Conservation (phyloP, 2,797 vertebrate species). For the Macropus fuliginosus region DNA sequence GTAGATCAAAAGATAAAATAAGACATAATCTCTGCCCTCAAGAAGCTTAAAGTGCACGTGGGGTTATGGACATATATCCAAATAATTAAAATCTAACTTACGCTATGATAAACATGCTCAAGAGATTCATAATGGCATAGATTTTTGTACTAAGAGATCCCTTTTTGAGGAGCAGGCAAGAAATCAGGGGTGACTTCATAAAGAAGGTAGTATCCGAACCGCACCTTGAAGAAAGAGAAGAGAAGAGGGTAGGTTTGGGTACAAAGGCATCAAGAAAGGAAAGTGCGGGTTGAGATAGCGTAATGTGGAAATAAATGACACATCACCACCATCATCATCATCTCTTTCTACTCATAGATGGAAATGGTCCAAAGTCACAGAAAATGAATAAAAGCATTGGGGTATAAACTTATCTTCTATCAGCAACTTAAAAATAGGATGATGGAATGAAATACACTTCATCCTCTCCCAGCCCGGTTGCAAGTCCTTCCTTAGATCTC, state of each 20-base stretch:
- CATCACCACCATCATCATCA: background rate
- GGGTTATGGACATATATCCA: background rate
- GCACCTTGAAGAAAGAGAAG: background rate
- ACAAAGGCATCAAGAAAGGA: background rate
- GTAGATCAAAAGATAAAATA: background rate
- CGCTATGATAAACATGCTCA: background rate
- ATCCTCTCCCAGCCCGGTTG: background rate
- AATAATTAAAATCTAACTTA: background rate
- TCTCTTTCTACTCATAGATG: background rate
- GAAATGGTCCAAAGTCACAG: background rate
- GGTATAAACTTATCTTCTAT: no score
- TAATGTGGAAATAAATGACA: background rate
- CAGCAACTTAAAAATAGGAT: background rate
- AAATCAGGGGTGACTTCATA: background rate
- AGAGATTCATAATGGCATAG: background rate
- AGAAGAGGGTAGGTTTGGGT: background rate
- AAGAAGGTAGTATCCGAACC: background rate
- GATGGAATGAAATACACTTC: background rate
- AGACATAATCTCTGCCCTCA: background rate
- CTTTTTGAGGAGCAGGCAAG: background rate
- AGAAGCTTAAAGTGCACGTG: background rate
- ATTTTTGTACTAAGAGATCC: background rate
- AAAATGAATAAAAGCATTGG: no score
- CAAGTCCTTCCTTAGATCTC: background rate
- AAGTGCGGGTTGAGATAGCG: no score